Percentiles rank a stretch among this genome's conserved stretches.
phyloP scores from a whole-genome alignment of 2,113 vertebrate genomes.

The Oryzias celebensis region DNA sequence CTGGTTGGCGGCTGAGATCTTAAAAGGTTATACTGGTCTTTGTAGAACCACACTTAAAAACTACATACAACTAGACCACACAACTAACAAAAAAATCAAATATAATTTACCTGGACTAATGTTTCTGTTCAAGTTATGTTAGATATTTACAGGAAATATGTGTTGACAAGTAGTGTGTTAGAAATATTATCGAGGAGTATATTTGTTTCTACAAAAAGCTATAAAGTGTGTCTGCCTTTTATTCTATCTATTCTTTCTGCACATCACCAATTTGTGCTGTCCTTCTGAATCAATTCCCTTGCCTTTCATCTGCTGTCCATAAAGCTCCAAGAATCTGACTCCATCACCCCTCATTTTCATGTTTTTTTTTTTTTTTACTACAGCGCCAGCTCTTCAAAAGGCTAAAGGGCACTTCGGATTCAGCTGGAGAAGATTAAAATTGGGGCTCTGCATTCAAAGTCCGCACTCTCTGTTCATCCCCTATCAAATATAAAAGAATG shows the following conservation, averaged over 20 bases:
- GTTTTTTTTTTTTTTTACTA: background rate
- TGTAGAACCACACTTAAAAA: too few relatives aligned
- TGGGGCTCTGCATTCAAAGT: constrained; percentile 25
- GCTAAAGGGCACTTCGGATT: constrained; percentile 36
- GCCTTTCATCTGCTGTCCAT: background rate
- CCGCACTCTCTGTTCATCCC: constrained; percentile 15
- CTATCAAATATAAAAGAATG: constrained; percentile 40
- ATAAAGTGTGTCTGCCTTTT: background rate
- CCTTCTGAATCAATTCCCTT: background rate
- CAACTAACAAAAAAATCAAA: too few relatives aligned
- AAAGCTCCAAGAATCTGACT: background rate
- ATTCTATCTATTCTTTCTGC: background rate
- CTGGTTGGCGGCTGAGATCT: too few relatives aligned
- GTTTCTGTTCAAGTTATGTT: too few relatives aligned
- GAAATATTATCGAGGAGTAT: too few relatives aligned
- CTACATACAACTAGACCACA: too few relatives aligned
- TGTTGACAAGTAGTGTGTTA: too few relatives aligned
- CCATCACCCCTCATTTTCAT: background rate
- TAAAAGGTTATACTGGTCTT: too few relatives aligned
- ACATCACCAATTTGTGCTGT: background rate
- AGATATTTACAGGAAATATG: too few relatives aligned
- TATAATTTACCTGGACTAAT: too few relatives aligned
- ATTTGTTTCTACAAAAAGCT: too few relatives aligned
- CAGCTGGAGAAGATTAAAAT: constrained; percentile 33
- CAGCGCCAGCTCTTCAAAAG: constrained; percentile 24